Base-by-base conservation (phyloP, 1,140 invertebrate genomes). In the Mya arenaria region DNA sequence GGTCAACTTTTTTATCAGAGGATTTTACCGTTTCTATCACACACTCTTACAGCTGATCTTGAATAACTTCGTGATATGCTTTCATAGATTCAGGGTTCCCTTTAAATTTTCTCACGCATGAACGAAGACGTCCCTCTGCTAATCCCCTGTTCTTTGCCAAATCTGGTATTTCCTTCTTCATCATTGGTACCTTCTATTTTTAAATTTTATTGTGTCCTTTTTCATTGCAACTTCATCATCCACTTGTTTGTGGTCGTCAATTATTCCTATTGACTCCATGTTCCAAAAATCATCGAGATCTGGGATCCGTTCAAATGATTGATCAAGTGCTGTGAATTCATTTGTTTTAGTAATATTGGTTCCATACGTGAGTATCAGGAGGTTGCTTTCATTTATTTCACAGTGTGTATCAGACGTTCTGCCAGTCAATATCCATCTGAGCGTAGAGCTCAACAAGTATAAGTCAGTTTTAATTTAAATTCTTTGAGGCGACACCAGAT, bases 391-490 rank as follows among this genome's bases (percentile, higher is more conserved):
- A 44, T 25, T 23, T 13, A 19, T 17, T 13, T 37, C 10, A 13
- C 8, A 8, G 8, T 30, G 4, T 39, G 32, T 37, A 39, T 17
- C 25, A 13, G 17, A 8, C 10, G 66, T 69, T 41, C 66, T 41
- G 23, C 66, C 66, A 5, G 37, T 69, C 1, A 69, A 23, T 44
- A 69, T 48, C 66, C 66, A 69, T 32, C 66, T 41, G 1, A 36
- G 32, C 23, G 41, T 69, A 4, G 66, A 48, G 10, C 66, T 48
- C 19, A 69, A 41, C 17, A 69, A 25, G 30, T 28, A 69, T 13
- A 69, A 25, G 41, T 13, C 15, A 23, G 36, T 8, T 69, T 17
- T 39, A 69, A n/a, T 48, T 69, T 41, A 8, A 69, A 6, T 48
- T 28, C 48, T 37, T 69, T 19, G 25, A 10, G 41, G 10, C n/a